Percentiles rank a stretch among this genome's conserved stretches.
Conservation (phyloP, 2,113 vertebrate species). For the Paramisgurnus dabryanus region DNA sequence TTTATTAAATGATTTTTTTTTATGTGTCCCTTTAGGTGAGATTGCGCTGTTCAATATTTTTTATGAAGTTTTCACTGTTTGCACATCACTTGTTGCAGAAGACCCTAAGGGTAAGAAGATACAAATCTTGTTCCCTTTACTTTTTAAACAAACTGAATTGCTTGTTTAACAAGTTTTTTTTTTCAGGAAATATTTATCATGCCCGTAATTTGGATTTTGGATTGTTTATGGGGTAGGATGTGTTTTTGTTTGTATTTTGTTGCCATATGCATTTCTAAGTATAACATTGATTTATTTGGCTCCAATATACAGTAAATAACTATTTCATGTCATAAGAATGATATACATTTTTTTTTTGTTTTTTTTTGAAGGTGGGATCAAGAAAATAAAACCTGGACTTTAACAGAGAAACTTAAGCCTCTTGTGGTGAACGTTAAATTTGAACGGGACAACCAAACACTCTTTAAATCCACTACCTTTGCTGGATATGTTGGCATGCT, state of each 20-base stretch:
- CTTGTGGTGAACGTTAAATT: slow-evolving; percentile 82
- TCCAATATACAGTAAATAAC: neutral
- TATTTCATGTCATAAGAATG: too few species aligned
- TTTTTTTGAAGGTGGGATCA: slow-evolving; percentile 77
- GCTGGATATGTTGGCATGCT: slow-evolving; percentile 86
- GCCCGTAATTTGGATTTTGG: slow-evolving; percentile 88
- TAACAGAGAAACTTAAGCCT: slow-evolving; percentile 78
- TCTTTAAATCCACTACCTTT: slow-evolving; percentile 82
- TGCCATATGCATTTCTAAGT: neutral
- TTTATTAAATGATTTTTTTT: neutral
- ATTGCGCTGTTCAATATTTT: slow-evolving; percentile 84
- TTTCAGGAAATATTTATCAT: slow-evolving; percentile 81
- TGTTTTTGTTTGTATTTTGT: neutral
- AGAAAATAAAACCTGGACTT: slow-evolving; percentile 79
- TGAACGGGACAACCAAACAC: slow-evolving; percentile 78
- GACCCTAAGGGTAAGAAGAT: slow-evolving; percentile 75
- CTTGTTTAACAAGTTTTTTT: neutral
- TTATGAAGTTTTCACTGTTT: slow-evolving; percentile 86
- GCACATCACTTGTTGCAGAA: slow-evolving; percentile 84
- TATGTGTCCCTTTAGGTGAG: slow-evolving; percentile 71
- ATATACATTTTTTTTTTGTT: neutral
- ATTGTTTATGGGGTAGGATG: slow-evolving; percentile 80
- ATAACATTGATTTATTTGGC: neutral
- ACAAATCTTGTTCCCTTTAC: neutral
- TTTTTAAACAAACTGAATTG: neutral